Evolutionary conservation across 2,888 invertebrate species (phyloP).

Genomic region (Mantis religiosa): DNA sequence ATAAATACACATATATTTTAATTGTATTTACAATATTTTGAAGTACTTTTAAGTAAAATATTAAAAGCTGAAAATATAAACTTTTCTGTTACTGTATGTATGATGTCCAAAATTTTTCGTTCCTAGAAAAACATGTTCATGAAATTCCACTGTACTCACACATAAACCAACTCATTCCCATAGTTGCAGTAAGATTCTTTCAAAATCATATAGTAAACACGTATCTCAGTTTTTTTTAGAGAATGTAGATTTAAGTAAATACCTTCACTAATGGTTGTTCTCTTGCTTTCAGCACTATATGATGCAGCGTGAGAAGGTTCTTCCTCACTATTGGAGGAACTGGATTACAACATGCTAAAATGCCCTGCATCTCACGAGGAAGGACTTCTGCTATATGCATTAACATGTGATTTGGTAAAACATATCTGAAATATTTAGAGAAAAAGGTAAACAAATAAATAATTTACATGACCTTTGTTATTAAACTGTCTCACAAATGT

Average conservation of each 20-base stretch:
- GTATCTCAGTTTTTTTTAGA: background rate
- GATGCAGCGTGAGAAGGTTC: slow-evolving; percentile 54
- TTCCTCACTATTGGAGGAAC: slow-evolving; percentile 74
- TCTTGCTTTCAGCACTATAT: slow-evolving; percentile 65
- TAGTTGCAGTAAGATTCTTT: too few relatives aligned
- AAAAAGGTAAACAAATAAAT: slow-evolving; percentile 24
- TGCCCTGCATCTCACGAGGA: slow-evolving; percentile 88
- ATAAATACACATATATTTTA: too few relatives aligned
- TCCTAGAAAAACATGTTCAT: too few relatives aligned
- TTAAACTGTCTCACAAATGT: too few relatives aligned
- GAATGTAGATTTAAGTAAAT: background rate
- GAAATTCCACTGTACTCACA: too few relatives aligned
- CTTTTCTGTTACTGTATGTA: too few relatives aligned
- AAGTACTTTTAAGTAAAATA: too few relatives aligned
- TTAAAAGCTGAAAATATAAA: too few relatives aligned
- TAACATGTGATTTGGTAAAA: slow-evolving; percentile 95
- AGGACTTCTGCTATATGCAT: slow-evolving; percentile 81
- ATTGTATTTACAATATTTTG: too few relatives aligned
- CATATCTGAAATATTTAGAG: slow-evolving; percentile 57
- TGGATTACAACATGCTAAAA: slow-evolving; percentile 89
- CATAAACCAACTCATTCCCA: too few relatives aligned
- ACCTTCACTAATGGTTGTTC: slow-evolving; percentile 61
- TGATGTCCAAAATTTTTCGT: too few relatives aligned
- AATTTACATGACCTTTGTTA: background rate
- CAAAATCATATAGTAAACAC: too few relatives aligned